These are phyloP conservation scores for Aphyosemion australe DNA, from an alignment of 2,113 vertebrate species.

Conservation along the genomic window DNA sequence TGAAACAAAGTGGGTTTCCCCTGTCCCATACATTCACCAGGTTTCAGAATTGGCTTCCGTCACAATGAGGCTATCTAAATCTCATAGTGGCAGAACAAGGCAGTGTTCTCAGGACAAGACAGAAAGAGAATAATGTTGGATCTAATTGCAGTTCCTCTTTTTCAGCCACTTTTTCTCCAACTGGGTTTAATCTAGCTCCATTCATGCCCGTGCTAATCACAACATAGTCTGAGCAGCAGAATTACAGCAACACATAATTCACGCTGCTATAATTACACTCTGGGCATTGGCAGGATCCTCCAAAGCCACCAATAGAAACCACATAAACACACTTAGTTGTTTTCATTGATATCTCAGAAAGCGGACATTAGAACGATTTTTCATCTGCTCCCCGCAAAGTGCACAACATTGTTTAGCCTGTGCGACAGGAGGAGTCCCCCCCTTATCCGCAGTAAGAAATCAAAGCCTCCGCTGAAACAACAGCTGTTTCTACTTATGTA, in stretches of 20 bases:
- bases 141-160: slow-evolving; percentile 80
- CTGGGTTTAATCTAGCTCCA: slow-evolving; percentile 83
- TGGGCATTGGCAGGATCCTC: slow-evolving; percentile 53
- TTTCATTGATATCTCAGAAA: slow-evolving; percentile 37
- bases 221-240: slow-evolving; percentile 60
- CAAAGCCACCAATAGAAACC: slow-evolving; percentile 53
- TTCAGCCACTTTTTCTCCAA: slow-evolving; percentile 76
- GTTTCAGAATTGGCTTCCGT: slow-evolving; percentile 70
- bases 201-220: slow-evolving; percentile 74
- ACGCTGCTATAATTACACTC: slow-evolving; percentile 71
- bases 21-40: slow-evolving; percentile 68
- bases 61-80: slow-evolving; percentile 74
- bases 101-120: slow-evolving; percentile 61
- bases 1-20: slow-evolving; percentile 69
- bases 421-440: slow-evolving; percentile 41
- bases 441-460: slow-evolving; percentile 50
- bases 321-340: slow-evolving; percentile 31
- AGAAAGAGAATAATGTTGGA: slow-evolving; percentile 67
- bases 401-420: slow-evolving; percentile 28
- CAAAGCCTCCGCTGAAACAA: slow-evolving; percentile 66
- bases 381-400: slow-evolving; percentile 1
- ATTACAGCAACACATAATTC: slow-evolving; percentile 70
- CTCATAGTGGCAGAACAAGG: slow-evolving; percentile 71
- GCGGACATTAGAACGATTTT: slow-evolving; percentile 18
- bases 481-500: slow-evolving; percentile 82